These are phyloP conservation scores for Pantherophis alleghaniensis DNA, from an alignment of 2,797 vertebrate genomes.

Conservation along the genomic window DNA sequence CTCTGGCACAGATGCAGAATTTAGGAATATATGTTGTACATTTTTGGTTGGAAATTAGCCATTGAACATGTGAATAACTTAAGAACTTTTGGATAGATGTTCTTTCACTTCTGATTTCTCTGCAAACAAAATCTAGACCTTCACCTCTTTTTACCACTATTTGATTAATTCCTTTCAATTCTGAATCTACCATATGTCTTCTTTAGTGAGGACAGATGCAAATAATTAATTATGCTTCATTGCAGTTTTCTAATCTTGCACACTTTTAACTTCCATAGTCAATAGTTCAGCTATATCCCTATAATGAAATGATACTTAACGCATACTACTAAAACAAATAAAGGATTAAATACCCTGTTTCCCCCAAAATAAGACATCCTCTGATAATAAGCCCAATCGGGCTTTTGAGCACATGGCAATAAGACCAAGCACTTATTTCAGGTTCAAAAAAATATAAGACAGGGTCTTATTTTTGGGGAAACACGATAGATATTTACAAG, in stretches of 20 bases:
- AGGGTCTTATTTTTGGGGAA: too few species aligned
- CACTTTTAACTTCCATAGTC: not conserved
- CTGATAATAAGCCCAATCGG: too few species aligned
- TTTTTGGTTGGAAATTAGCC: not conserved
- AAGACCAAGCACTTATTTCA: too few species aligned
- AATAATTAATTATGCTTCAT: not conserved
- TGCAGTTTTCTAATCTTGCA: not conserved
- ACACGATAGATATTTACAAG: not conserved
- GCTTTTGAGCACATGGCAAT: too few species aligned
- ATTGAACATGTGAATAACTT: not conserved
- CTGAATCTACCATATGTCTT: not conserved
- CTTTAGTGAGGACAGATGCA: not conserved
- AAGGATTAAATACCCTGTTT: not conserved
- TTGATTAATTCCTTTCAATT: not conserved
- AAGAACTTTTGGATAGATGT: not conserved
- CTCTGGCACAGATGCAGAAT: not conserved
- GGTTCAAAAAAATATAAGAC: too few species aligned
- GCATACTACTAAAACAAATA: not conserved
- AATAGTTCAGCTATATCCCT: not conserved
- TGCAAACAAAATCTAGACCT: not conserved
- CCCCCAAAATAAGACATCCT: too few species aligned
- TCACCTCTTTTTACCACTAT: not conserved
- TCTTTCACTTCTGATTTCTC: not conserved
- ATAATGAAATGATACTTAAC: not conserved
- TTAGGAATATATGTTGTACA: not conserved